Conservation (phyloP, 1,140 invertebrate genomes). For the Delia radicum region DNA sequence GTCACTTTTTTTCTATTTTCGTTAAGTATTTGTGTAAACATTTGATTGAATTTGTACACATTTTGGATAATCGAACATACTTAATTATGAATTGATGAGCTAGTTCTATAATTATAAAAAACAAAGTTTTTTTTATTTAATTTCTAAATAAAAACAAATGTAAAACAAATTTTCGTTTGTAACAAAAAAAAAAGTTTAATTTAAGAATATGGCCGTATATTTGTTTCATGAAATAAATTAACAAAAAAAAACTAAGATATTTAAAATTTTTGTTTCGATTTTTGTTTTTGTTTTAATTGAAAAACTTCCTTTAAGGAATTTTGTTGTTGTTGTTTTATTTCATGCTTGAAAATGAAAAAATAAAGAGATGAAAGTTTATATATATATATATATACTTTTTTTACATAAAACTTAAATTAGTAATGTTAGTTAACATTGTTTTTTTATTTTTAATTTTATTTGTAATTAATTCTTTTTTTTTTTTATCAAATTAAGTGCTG, state of each 20-base stretch:
- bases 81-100: no score
- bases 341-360: slow-evolving; percentile 24
- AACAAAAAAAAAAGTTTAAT: no score
- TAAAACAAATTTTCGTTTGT: no score
- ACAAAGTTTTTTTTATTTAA: background rate
- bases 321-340: slow-evolving; percentile 28
- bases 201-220: slow-evolving; percentile 1
- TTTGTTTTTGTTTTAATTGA: slow-evolving; percentile 20
- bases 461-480: slow-evolving; percentile 20
- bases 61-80: no score
- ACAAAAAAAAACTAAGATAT: background rate
- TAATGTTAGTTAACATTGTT: slow-evolving; percentile 23
- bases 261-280: slow-evolving; percentile 5
- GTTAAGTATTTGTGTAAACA: no score
- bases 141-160: no score
- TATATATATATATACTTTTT: background rate
- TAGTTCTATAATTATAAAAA: no score
- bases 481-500: slow-evolving; percentile 22
- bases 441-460: background rate
- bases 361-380: slow-evolving; percentile 19
- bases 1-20: no score
- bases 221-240: background rate
- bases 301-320: slow-evolving; percentile 26
- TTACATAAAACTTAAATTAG: slow-evolving; percentile 28
- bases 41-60: no score